Conservation (phyloP, 2,113 vertebrate species). For the Holacanthus passer region DNA sequence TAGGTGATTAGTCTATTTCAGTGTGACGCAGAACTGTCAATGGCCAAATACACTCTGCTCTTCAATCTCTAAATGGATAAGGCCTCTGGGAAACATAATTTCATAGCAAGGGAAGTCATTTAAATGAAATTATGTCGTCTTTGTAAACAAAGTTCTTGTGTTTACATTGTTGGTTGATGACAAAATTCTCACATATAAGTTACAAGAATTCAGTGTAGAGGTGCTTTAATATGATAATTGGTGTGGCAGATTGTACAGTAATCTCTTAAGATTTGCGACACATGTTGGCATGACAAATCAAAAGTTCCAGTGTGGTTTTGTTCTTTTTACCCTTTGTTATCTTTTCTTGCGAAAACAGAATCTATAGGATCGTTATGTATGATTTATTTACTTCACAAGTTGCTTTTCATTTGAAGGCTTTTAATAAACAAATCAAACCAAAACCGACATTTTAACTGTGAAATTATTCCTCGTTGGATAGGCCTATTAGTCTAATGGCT, state of each 20-base stretch:
- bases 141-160: slow-evolving; percentile 30
- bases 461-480: slow-evolving; percentile 59
- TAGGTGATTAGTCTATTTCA: slow-evolving; percentile 24
- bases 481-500: background rate
- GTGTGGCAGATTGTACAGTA: slow-evolving; percentile 44
- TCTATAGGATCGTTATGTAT: slow-evolving; percentile 71
- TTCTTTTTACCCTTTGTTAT: slow-evolving; percentile 70
- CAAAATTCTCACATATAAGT: slow-evolving; percentile 28
- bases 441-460: slow-evolving; percentile 72
- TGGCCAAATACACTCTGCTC: slow-evolving; percentile 25
- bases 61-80: slow-evolving; percentile 38
- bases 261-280: slow-evolving; percentile 54
- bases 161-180: slow-evolving; percentile 38
- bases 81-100: slow-evolving; percentile 32
- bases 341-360: slow-evolving; percentile 65
- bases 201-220: slow-evolving; percentile 21
- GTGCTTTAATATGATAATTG: slow-evolving; percentile 36
- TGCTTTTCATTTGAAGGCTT: slow-evolving; percentile 78
- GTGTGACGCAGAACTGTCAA: slow-evolving; percentile 48
- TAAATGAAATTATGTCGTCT: slow-evolving; percentile 26
- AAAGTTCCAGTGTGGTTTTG: slow-evolving; percentile 65
- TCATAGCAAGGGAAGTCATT: slow-evolving; percentile 48
- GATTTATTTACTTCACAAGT: slow-evolving; percentile 71
- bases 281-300: slow-evolving; percentile 61
- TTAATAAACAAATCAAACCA: slow-evolving; percentile 82